A percentile compares a stretch with the other conserved stretches of the same genome.
Conservation (phyloP, 2,888 invertebrate genomes). For the Macrophya alboannulata region DNA sequence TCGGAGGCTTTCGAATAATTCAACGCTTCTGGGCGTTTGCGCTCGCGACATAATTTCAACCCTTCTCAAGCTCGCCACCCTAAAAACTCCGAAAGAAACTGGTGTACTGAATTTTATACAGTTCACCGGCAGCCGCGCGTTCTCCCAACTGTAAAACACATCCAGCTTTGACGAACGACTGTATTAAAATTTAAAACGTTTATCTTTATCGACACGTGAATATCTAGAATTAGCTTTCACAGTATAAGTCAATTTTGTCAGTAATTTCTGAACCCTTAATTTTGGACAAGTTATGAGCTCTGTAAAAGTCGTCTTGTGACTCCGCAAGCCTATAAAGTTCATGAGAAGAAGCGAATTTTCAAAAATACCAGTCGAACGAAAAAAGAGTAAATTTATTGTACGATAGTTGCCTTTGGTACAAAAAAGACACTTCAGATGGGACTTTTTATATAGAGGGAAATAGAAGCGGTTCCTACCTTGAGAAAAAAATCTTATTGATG, state of each 20-base stretch:
- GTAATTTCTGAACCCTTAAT: background rate
- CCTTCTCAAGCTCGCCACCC: conserved; percentile 39
- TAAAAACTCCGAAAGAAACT: conserved; percentile 18
- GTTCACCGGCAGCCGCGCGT: background rate
- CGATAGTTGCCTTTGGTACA: background rate
- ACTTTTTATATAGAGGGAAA: conserved; percentile 2
- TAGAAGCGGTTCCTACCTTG: background rate
- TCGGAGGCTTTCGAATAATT: conserved; percentile 46
- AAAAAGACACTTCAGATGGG: background rate
- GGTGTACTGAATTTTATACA: conserved; percentile 30
- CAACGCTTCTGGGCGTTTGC: conserved; percentile 49
- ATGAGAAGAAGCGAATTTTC: background rate
- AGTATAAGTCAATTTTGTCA: background rate
- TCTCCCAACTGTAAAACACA: conserved; percentile 1
- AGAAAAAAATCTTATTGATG: background rate
- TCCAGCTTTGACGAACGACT: background rate
- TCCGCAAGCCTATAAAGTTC: background rate
- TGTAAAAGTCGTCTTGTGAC: background rate
- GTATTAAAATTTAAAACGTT: background rate
- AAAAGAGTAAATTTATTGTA: background rate
- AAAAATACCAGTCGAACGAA: background rate
- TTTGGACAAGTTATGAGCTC: background rate
- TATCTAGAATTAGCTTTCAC: background rate
- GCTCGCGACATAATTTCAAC: conserved; percentile 47
- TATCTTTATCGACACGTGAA: conserved; percentile 1